A percentile compares a stretch with the other conserved stretches of the same genome.
Conservation (phyloP, 2,797 vertebrate genomes). For the Sebastes elongatus region DNA sequence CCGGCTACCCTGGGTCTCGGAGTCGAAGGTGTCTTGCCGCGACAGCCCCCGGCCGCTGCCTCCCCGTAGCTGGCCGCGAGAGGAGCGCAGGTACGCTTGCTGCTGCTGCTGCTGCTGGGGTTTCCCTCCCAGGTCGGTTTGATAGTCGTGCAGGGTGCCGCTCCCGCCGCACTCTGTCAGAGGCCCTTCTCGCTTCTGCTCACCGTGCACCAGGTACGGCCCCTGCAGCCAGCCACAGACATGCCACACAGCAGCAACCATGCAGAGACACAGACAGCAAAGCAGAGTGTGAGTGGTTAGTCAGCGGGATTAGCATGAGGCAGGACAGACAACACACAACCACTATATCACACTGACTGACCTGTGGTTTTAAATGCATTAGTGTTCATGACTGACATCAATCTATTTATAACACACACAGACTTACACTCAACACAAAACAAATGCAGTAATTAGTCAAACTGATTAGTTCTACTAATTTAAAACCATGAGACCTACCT, state of each 20-base stretch:
- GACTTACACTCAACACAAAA: not conserved
- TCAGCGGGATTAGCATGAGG: conserved; percentile 53
- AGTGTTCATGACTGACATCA: conserved; percentile 7
- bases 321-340: not conserved
- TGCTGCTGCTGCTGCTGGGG: conserved; percentile 78
- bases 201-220: conserved; percentile 90
- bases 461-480: not conserved
- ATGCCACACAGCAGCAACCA: conserved; percentile 72
- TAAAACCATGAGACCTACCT: not conserved
- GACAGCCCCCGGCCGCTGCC: conserved; percentile 85
- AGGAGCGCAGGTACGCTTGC: conserved; percentile 80
- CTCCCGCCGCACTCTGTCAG: conserved; percentile 81
- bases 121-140: conserved; percentile 82
- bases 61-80: conserved; percentile 79
- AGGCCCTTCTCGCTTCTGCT: conserved; percentile 87
- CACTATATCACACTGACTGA: not conserved
- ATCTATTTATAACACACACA: not conserved
- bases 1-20: conserved; percentile 91
- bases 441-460: not conserved
- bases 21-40: conserved; percentile 95
- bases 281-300: conserved; percentile 68
- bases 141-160: conserved; percentile 85
- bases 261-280: conserved; percentile 79
- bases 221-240: conserved; percentile 83
- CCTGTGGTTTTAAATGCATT: not conserved